Evolutionary conservation across 1,140 invertebrate genomes (phyloP).

Genomic region (Armadillidium nasatum): DNA sequence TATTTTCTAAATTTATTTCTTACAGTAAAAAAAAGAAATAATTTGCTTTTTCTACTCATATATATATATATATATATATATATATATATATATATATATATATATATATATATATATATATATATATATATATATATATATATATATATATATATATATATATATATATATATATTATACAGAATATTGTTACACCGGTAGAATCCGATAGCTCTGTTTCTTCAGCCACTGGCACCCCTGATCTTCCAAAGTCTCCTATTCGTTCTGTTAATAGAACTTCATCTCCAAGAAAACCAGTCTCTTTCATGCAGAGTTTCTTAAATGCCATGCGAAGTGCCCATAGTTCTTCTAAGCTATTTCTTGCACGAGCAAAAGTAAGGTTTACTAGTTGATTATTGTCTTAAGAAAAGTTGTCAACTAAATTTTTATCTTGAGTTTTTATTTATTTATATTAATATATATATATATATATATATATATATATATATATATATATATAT

Average conservation of each 20-base stretch:
- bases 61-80: too few species aligned
- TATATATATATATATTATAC: conserved; percentile 19
- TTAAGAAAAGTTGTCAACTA: too few species aligned
- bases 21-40: too few species aligned
- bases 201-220: conserved; percentile 42
- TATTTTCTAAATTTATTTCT: too few species aligned
- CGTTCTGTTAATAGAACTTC: conserved; percentile 26
- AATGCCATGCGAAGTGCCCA: conserved; percentile 36
- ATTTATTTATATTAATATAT: background rate
- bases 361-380: conserved; percentile 9
- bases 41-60: too few species aligned
- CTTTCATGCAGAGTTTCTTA: conserved; percentile 38
- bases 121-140: conserved; percentile 5
- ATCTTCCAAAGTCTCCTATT: conserved; percentile 34
- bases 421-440: too few species aligned
- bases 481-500: background rate
- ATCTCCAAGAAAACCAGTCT: conserved; percentile 38
- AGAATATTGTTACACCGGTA: conserved; percentile 42
- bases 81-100: conserved; percentile 15
- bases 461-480: background rate
- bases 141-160: background rate
- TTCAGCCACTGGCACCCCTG: conserved; percentile 39
- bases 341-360: conserved; percentile 1
- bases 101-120: conserved; percentile 15
- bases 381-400: too few species aligned